These are phyloP conservation scores for Calidris pugnax DNA, from an alignment of 2,113 vertebrate species.

Conservation along the genomic window DNA sequence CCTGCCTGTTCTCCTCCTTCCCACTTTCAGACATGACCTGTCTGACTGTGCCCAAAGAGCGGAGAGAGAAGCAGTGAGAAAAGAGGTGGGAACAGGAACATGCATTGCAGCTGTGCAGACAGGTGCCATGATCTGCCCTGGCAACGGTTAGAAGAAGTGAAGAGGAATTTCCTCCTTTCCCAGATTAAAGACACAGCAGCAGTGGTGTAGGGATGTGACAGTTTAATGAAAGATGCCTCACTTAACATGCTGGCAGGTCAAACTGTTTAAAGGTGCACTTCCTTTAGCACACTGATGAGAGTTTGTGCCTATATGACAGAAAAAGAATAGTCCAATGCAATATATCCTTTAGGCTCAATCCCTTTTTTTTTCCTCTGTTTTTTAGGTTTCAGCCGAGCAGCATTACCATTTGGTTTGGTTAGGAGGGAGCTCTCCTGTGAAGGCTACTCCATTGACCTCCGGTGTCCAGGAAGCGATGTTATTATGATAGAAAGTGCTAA, in stretches of 20 bases:
- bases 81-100: neutral
- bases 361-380: neutral
- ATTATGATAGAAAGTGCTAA: conserved; percentile 99
- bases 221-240: neutral
- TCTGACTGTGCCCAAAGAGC: neutral
- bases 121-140: neutral
- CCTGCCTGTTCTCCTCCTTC: neutral
- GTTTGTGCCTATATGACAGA: neutral
- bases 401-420: conserved; percentile 94
- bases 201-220: neutral
- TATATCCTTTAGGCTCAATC: neutral
- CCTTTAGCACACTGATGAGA: neutral
- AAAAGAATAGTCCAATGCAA: neutral
- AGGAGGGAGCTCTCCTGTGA: conserved; percentile 96
- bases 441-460: conserved; percentile 97
- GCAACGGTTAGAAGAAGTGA: neutral
- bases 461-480: conserved; percentile 98
- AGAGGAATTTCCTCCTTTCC: neutral
- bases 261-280: neutral
- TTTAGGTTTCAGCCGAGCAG: conserved; percentile 93
- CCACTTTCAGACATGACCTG: neutral
- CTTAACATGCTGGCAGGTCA: neutral
- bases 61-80: neutral
- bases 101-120: neutral
- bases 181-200: neutral